Evolutionary conservation across 2,797 vertebrate genomes (phyloP).

Genomic region (Lycodopsis pacificus): DNA sequence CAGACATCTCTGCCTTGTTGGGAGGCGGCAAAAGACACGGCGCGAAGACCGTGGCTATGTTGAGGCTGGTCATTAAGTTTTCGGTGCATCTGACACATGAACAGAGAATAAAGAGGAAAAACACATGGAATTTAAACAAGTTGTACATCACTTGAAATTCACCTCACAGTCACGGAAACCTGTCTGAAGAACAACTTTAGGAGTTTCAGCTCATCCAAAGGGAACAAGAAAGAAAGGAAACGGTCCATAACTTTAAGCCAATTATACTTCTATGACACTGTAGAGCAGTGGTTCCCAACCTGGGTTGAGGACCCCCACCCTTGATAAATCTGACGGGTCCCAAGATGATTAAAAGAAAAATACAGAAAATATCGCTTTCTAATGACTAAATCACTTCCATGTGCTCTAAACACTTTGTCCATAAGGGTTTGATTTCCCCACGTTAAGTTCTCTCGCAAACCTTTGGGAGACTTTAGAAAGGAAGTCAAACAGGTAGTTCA

Average conservation of each 20-base stretch:
- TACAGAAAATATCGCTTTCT: too few relatives aligned
- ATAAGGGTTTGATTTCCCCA: background rate
- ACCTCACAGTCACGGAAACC: background rate
- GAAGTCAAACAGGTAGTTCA: constrained; percentile 91
- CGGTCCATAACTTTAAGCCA: background rate
- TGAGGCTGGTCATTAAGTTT: constrained; percentile 92
- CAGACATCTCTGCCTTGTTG: constrained; percentile 87
- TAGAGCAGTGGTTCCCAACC: background rate
- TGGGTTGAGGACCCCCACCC: too few relatives aligned
- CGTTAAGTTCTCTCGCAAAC: constrained; percentile 72
- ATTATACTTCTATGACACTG: background rate
- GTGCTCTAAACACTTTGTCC: background rate
- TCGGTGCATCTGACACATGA: constrained; percentile 82
- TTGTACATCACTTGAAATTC: background rate
- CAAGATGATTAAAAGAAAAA: background rate
- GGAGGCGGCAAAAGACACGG: constrained; percentile 90
- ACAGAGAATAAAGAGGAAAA: background rate
- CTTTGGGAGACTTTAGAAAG: constrained; percentile 88
- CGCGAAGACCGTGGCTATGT: constrained; percentile 91
- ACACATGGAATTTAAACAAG: background rate
- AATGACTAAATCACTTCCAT: background rate
- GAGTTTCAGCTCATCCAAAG: background rate
- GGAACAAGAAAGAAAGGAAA: background rate
- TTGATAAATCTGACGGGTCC: background rate
- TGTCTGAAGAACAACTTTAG: background rate